Base-by-base conservation (phyloP, 2,797 vertebrate genomes). In the Artibeus lituratus region DNA sequence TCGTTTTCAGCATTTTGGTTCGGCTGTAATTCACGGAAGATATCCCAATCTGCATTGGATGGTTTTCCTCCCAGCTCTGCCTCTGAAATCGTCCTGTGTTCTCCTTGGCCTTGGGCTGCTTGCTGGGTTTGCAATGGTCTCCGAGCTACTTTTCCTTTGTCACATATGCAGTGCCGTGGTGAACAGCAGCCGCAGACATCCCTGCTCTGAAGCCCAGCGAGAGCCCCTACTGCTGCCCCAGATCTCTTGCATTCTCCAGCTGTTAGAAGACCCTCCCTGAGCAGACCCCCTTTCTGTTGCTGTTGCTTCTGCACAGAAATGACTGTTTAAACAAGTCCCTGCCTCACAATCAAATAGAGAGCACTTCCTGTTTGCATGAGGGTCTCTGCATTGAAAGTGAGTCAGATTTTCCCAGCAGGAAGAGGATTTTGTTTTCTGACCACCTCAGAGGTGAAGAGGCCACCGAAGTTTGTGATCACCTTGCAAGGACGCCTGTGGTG, bases 1-100 rank as follows among this genome's bases (percentile, higher is more conserved):
- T 96, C 94, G 62, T 80, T 96, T 96, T 87, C 87, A 77, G 96
- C 95, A 57, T 95, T 98, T 98, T 53, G 77, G 81, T 83, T 81
- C 94, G 39, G 95, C 85, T 96, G 80, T 90, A 93, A 94, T 80
- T 97, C 97, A 96, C 69, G 62, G 93, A 94, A 85, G 72, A 96
- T 94, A 97, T 90, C 59, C 74, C 91, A 59, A 35, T 97, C 94
- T 10, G 82, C 88, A 42, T 0, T 49, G 94, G 95, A 85, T 92
- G 19, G 88, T 91, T 97, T 96, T 86, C 70, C 93, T 44, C 80
- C 81, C 22, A 88, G 35, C 62, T 94, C 74, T 83, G 44, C 32
- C 70, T 93, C 47, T 67, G 91, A 97, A 98, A 44, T 16, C 84
- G 74, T 84, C 51, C 92, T 6, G 1, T 47, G 81, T 72, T 76